Conservation (phyloP, 2,888 invertebrate species). For the Lycocerus yunnanus region DNA sequence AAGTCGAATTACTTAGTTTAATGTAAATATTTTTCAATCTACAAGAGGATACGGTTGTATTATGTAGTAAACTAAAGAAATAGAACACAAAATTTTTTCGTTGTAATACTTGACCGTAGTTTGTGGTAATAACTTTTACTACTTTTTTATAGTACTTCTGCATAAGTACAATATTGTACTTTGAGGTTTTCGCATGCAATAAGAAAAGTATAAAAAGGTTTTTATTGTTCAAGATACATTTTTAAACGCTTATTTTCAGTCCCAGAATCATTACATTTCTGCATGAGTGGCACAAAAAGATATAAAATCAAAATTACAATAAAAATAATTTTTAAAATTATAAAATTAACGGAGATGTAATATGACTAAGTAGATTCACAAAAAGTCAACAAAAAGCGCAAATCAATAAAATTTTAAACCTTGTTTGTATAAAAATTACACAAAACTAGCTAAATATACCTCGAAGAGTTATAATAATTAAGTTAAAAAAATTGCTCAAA, state of each 20-base stretch:
- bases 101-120: neutral
- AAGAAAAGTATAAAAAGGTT: neutral
- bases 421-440: neutral
- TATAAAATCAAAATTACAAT: neutral
- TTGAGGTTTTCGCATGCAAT: neutral
- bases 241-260: neutral
- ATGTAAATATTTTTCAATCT: neutral
- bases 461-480: neutral
- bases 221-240: neutral
- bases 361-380: neutral
- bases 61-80: neutral
- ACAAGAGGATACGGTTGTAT: neutral
- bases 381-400: neutral
- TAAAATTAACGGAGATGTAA: too few relatives aligned
- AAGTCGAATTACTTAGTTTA: too few relatives aligned
- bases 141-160: neutral
- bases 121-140: neutral
- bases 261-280: neutral
- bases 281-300: neutral
- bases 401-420: neutral
- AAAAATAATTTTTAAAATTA: neutral
- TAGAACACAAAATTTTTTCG: neutral
- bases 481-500: neutral
- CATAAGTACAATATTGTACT: neutral
- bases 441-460: neutral